phyloP scores from a whole-genome alignment of 1,140 invertebrate species.

The Drosophila paulistorum region DNA sequence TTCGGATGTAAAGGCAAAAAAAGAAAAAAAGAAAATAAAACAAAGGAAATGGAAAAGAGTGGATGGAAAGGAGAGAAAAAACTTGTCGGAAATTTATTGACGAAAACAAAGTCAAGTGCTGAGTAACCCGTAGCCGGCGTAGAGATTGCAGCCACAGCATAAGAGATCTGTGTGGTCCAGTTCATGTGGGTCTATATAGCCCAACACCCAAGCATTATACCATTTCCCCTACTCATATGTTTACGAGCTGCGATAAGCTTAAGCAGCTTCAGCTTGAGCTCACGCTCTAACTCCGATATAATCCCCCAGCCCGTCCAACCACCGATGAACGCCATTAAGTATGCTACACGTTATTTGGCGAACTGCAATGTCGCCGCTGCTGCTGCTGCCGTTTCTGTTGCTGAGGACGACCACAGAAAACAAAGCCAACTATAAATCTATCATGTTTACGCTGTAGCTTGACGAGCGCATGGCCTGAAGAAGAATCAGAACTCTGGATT shows the following conservation, averaged over 20 bases:
- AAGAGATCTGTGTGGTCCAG: slow-evolving; percentile 40
- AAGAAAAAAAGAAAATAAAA: slow-evolving; percentile 27
- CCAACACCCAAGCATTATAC: neutral
- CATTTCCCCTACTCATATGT: slow-evolving; percentile 50
- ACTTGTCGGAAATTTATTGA: slow-evolving; percentile 71
- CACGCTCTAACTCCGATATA: neutral
- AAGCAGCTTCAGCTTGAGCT: slow-evolving; percentile 36
- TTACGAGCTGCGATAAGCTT: slow-evolving; percentile 73
- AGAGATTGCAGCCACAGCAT: slow-evolving; percentile 54
- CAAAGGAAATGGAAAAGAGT: neutral
- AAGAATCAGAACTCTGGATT: slow-evolving; percentile 16
- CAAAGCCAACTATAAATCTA: slow-evolving; percentile 75
- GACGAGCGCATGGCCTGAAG: slow-evolving; percentile 57
- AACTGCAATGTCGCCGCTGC: slow-evolving; percentile 60
- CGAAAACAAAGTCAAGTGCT: slow-evolving; percentile 75
- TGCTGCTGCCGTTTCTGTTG: slow-evolving; percentile 13
- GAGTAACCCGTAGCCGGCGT: slow-evolving; percentile 39
- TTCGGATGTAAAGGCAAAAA: slow-evolving; percentile 24
- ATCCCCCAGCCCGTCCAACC: neutral
- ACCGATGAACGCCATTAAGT: slow-evolving; percentile 51
- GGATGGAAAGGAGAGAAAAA: slow-evolving; percentile 6
- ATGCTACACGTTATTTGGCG: slow-evolving; percentile 62
- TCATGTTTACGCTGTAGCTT: slow-evolving; percentile 74
- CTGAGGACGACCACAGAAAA: slow-evolving; percentile 34
- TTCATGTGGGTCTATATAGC: slow-evolving; percentile 13